Conservation (phyloP, 2,113 vertebrate genomes). For the Erpornis zantholeuca region DNA sequence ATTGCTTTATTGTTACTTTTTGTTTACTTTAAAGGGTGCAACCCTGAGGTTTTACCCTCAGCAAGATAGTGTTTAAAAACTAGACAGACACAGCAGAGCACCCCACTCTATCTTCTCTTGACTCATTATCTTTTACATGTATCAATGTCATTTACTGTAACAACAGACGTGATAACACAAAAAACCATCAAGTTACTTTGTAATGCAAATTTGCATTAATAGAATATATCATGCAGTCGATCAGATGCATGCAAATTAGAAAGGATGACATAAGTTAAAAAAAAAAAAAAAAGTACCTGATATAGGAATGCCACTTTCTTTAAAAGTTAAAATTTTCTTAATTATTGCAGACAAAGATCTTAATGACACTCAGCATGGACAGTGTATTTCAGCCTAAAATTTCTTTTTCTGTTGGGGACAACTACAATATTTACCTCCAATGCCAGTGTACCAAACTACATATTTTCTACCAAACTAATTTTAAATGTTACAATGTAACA, state of each 20-base stretch:
- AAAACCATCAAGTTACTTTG: neutral
- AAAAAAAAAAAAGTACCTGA: neutral
- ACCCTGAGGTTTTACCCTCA: neutral
- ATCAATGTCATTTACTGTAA: neutral
- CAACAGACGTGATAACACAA: neutral
- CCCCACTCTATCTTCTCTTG: neutral
- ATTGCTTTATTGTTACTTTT: neutral
- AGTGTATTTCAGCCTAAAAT: neutral
- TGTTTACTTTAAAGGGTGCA: neutral
- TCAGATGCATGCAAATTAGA: neutral
- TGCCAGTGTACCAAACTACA: neutral
- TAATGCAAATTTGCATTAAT: neutral
- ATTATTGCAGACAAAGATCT: neutral
- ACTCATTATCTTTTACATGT: neutral
- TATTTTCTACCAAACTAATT: neutral
- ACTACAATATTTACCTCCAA: neutral
- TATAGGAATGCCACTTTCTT: neutral
- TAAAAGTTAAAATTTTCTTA: neutral
- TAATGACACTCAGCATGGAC: neutral
- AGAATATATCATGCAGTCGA: neutral
- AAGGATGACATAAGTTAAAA: neutral
- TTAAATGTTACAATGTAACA: neutral
- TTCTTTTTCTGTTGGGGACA: neutral
- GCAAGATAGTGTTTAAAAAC: neutral
- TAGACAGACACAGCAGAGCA: neutral